Conservation (phyloP, 1,140 invertebrate species). For the Eriosoma lanigerum region DNA sequence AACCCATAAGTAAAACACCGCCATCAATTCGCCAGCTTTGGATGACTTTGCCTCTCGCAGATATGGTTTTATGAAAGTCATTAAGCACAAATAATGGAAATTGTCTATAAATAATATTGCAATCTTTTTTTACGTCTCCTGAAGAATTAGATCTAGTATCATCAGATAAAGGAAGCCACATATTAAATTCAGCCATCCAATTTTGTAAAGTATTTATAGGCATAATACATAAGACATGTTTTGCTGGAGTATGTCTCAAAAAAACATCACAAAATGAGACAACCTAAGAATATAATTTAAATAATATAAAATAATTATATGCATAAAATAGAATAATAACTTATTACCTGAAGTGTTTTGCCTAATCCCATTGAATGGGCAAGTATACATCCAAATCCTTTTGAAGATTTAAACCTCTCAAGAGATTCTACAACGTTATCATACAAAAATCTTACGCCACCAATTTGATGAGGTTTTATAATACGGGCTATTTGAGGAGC, state of each 20-base stretch:
- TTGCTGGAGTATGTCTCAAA: slow-evolving; percentile 83
- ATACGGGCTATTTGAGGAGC: slow-evolving; percentile 88
- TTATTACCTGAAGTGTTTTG: slow-evolving; percentile 88
- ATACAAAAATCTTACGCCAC: slow-evolving; percentile 92
- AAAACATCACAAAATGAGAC: slow-evolving; percentile 96
- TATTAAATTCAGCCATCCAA: slow-evolving; percentile 96
- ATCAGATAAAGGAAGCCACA: slow-evolving; percentile 78
- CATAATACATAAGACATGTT: slow-evolving; percentile 92
- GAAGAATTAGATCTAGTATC: slow-evolving; percentile 58
- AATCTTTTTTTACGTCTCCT: slow-evolving; percentile 59
- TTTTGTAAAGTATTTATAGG: slow-evolving; percentile 99
- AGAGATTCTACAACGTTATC: slow-evolving; percentile 95
- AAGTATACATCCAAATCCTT: slow-evolving; percentile 95
- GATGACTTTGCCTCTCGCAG: slow-evolving; percentile 72
- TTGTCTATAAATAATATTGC: slow-evolving; percentile 71
- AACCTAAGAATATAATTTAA: slow-evolving; percentile 60
- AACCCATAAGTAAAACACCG: slow-evolving; percentile 95
- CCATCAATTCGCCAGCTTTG: slow-evolving; percentile 81
- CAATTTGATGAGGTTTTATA: slow-evolving; percentile 96
- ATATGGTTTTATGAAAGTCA: slow-evolving; percentile 90
- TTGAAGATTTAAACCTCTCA: slow-evolving; percentile 81
- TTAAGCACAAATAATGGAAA: slow-evolving; percentile 90
- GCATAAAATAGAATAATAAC: not conserved
- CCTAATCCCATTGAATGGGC: slow-evolving; percentile 99
- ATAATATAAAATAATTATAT: not conserved